A percentile compares a stretch with the other conserved stretches of the same genome.
Evolutionary conservation across 2,797 vertebrate species (phyloP).

Genomic region (Anniella stebbinsi): DNA sequence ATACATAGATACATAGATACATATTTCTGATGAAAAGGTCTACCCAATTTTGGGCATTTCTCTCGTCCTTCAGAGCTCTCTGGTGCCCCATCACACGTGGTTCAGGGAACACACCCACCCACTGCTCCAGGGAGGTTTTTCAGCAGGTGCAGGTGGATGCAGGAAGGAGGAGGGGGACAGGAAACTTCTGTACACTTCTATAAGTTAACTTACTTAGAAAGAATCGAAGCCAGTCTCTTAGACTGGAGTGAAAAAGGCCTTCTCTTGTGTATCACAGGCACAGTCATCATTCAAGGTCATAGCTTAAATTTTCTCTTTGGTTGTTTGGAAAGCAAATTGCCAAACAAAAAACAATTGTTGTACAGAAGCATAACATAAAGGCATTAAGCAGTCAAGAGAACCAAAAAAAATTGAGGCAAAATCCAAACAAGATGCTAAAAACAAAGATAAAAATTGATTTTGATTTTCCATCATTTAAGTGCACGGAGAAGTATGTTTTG

Average conservation of each 20-base stretch:
- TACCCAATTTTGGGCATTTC: not conserved
- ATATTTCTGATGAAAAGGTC: not conserved
- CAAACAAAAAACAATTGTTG: too few species aligned
- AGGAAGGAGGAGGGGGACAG: not conserved
- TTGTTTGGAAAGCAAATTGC: too few species aligned
- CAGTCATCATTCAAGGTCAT: too few species aligned
- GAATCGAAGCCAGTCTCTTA: not conserved
- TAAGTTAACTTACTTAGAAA: not conserved
- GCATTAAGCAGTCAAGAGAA: too few species aligned
- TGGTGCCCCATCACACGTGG: not conserved
- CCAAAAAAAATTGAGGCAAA: too few species aligned
- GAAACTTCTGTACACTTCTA: not conserved
- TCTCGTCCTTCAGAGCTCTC: not conserved
- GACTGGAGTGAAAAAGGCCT: not conserved
- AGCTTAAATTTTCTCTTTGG: too few species aligned
- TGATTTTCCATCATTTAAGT: not conserved
- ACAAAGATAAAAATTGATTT: too few species aligned
- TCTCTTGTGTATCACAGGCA: too few species aligned
- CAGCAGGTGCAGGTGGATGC: not conserved
- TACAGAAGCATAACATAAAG: too few species aligned
- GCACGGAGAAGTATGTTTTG: not conserved
- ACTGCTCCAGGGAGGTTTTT: not conserved
- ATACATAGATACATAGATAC: too few species aligned
- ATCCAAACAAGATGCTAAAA: too few species aligned
- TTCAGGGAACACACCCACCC: not conserved